Evolutionary conservation across 2,113 vertebrate genomes (phyloP).

Genomic region (Bos taurus): DNA sequence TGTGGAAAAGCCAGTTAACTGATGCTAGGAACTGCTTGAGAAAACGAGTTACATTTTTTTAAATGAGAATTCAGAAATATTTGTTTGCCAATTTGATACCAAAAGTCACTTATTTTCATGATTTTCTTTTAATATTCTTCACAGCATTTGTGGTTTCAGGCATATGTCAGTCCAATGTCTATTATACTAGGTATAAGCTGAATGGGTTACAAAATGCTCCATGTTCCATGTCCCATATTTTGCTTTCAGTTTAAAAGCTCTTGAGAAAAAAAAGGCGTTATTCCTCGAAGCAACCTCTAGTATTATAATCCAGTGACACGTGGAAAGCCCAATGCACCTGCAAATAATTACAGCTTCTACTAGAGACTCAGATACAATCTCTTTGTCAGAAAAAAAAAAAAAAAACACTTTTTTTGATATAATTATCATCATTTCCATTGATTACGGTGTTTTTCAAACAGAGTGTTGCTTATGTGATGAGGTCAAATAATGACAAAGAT

Average conservation of each 20-base stretch:
- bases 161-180: not conserved
- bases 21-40: not conserved
- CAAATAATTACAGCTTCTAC: constrained; percentile 60
- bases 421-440: constrained; percentile 49
- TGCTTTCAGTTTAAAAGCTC: constrained; percentile 41
- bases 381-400: constrained; percentile 36
- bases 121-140: not conserved
- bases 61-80: not conserved
- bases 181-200: constrained; percentile 41
- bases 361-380: constrained; percentile 46
- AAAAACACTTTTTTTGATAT: constrained; percentile 39
- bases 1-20: not conserved
- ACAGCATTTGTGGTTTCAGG: not conserved
- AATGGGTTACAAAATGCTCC: not conserved
- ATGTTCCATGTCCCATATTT: not conserved
- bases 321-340: constrained; percentile 30
- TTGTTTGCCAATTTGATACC: not conserved
- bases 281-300: not conserved
- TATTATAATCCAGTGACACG: not conserved
- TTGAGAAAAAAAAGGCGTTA: not conserved
- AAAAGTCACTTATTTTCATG: constrained; percentile 5
- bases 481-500: constrained; percentile 42
- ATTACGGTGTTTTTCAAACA: constrained; percentile 70
- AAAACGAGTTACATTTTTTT: not conserved
- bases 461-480: constrained; percentile 27